phyloP scores from a whole-genome alignment of 2,797 vertebrate genomes.

The Nannoperca australis region DNA sequence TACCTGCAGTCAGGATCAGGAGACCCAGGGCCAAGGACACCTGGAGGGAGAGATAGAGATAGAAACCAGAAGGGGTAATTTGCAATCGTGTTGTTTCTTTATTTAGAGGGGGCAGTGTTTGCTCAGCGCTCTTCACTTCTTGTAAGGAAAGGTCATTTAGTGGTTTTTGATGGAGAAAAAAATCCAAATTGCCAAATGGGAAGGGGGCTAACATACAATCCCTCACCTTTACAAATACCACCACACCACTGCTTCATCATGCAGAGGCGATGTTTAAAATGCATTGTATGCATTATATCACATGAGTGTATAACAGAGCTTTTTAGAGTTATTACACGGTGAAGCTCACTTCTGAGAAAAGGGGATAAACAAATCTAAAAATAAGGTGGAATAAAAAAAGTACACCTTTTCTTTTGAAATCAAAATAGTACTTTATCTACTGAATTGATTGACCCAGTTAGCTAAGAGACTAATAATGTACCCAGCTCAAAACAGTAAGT shows the following conservation, averaged over 20 bases:
- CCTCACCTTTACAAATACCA: slow-evolving; percentile 67
- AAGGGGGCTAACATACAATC: slow-evolving; percentile 36
- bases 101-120: slow-evolving; percentile 15
- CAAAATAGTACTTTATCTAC: neutral
- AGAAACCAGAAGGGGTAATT: slow-evolving; percentile 16
- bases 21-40: slow-evolving; percentile 87
- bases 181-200: slow-evolving; percentile 38
- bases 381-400: neutral
- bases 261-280: slow-evolving; percentile 38
- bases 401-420: neutral
- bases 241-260: slow-evolving; percentile 53
- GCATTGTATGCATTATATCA: slow-evolving; percentile 32
- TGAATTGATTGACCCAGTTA: neutral
- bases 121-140: slow-evolving; percentile 32
- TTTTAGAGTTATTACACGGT: slow-evolving; percentile 13
- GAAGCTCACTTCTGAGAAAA: slow-evolving; percentile 16
- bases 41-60: slow-evolving; percentile 73
- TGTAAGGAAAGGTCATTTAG: slow-evolving; percentile 70
- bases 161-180: slow-evolving; percentile 63
- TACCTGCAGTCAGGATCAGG: slow-evolving; percentile 89
- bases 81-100: slow-evolving; percentile 15
- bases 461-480: neutral
- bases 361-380: neutral
- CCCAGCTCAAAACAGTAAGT: neutral
- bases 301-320: neutral